A percentile compares a stretch with the other conserved stretches of the same genome.
Evolutionary conservation across 2,888 invertebrate genomes (phyloP).

Genomic region (Mythimna lalbum): DNA sequence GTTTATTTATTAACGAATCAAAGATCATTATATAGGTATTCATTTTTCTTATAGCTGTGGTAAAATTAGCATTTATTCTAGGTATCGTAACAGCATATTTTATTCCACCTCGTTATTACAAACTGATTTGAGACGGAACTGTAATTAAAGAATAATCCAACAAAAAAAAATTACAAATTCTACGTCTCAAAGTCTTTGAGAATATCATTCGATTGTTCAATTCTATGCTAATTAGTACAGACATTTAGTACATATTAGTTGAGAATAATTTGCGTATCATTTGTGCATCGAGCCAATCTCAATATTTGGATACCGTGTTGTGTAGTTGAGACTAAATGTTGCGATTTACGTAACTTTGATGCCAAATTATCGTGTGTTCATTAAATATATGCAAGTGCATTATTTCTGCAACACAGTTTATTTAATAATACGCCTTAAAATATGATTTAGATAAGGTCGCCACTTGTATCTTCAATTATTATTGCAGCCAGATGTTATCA

Average conservation of each 20-base stretch:
- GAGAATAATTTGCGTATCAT: constrained; percentile 41
- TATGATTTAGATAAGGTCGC: constrained; percentile 51
- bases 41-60: background rate
- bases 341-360: constrained; percentile 36
- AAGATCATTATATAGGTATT: background rate
- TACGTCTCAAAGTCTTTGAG: constrained; percentile 7
- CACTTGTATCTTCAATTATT: constrained; percentile 47
- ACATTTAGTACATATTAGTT: constrained; percentile 5
- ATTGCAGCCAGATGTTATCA: constrained; percentile 49
- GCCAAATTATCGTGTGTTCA: constrained; percentile 29
- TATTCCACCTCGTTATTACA: background rate
- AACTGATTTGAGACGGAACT: constrained; percentile 9
- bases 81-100: background rate
- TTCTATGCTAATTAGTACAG: constrained; percentile 23
- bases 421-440: constrained; percentile 30
- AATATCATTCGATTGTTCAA: constrained; percentile 14
- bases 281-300: constrained; percentile 42
- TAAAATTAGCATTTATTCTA: constrained; percentile 27
- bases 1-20: constrained; percentile 1
- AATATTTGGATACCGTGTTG: constrained; percentile 22
- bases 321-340: constrained; percentile 33
- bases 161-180: constrained; percentile 18
- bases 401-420: constrained; percentile 12
- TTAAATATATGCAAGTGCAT: constrained; percentile 33
- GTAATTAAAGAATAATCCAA: background rate